Evolutionary conservation across 2,888 invertebrate genomes (phyloP), one percentile per base, ranked within the genome.

Genomic region (Drosophila algonquin): DNA sequence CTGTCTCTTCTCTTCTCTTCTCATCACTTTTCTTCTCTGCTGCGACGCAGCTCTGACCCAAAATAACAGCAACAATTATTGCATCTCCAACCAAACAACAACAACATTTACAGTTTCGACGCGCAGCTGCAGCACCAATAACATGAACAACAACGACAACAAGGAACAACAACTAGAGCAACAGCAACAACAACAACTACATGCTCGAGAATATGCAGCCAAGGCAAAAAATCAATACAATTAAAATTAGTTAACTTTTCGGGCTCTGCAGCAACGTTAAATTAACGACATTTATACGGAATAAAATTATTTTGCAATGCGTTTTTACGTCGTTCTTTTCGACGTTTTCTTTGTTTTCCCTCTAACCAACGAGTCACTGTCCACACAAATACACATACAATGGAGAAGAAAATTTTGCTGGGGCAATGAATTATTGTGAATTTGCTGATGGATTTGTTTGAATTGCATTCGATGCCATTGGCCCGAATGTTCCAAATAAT

Each of bases 271-370:
- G 57, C 50, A 21, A 55, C 54, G 58, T 63, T 44, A 27, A 32
- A 48, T 48, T 52, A 40, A n/a, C 40, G n/a, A 40, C 14, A 40
- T 40, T 40, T 40, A n/a, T n/a, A 40, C 40, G 40, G 40, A 40
- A 40, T 40, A 40, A 47, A 55, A 46, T 50, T 44, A 54, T 76
- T 71, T 71, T 79, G 64, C 73, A 59, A 62, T 75, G 67, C 71
- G 75, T 79, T 89, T 89, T 89, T 89, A 84, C 89, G 87, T 83
- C 89, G 87, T 79, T 74, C 77, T 73, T 84, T 83, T 80, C 84
- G 72, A 81, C 85, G 86, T 89, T 89, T 88, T 89, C 89, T 89
- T 88, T 88, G 89, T 88, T 89, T 88, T 89, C 89, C 87, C 72
- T 75, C 67, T 63, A 75, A 81, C 74, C 73, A 70, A 64, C 64